phyloP scores from a whole-genome alignment of 2,113 vertebrate genomes.

The Echinops telfairi region DNA sequence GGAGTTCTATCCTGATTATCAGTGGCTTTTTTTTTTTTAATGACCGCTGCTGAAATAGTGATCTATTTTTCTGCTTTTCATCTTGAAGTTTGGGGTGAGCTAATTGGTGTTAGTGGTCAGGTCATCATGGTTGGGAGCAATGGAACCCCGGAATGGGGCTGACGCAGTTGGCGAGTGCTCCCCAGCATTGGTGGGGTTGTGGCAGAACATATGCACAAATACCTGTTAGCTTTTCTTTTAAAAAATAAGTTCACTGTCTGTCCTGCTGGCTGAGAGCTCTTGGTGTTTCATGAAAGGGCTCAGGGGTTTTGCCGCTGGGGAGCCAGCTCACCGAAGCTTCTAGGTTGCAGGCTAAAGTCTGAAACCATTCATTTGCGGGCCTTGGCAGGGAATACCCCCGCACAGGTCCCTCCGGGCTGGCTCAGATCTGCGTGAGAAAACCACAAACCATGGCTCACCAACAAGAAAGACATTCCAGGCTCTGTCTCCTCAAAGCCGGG shows the following conservation, averaged over 20 bases:
- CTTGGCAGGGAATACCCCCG: neutral
- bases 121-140: slow-evolving; percentile 61
- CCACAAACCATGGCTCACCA: too few relatives aligned
- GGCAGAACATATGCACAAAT: neutral
- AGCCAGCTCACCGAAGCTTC: neutral
- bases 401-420: neutral
- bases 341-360: neutral
- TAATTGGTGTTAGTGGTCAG: slow-evolving; percentile 74
- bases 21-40: slow-evolving; percentile 40
- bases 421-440: neutral
- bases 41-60: slow-evolving; percentile 78
- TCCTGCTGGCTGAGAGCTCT: neutral
- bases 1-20: slow-evolving; percentile 86
- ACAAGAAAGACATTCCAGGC: neutral
- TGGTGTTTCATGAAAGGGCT: neutral
- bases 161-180: neutral
- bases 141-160: neutral
- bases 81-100: slow-evolving; percentile 78
- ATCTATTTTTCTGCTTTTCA: slow-evolving; percentile 57
- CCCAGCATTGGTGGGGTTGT: neutral
- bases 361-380: neutral
- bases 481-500: neutral
- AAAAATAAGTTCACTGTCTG: neutral
- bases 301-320: neutral
- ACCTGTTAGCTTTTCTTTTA: neutral